Evolutionary conservation across 1,140 invertebrate genomes (phyloP), one percentile per base, ranked within the genome.

Genomic region (Drosophila rufa): DNA sequence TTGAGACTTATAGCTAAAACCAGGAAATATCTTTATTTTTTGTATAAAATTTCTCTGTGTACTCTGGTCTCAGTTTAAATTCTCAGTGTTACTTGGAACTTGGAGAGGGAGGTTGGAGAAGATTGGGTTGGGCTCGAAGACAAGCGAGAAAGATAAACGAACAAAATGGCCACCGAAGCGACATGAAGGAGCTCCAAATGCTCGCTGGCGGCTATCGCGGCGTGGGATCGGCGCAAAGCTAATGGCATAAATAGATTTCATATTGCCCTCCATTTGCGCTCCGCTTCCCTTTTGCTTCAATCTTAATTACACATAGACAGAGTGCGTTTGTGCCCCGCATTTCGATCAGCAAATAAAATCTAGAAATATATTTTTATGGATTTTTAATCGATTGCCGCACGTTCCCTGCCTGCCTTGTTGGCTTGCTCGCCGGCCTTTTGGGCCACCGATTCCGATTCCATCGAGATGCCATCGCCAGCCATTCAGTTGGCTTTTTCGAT

Each of bases 361-460:
- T 90, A 90, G 86, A 91, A 90, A 90, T 90, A 91, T 90, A 90
- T 85, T 90, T 90, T 90, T 90, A 90, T 90, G 85, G 85, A 90
- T 91, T 90, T 90, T 90, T 91, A 90, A 90, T 90, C 85, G 85
- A 90, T 90, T 90, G 85, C 79, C 81, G 81, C 59, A 69, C 57
- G 75, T 58, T 77, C 65, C 12, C 36, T 36, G 36, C 7, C 3
- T 46, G 53, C 30, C 55, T 65, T 36, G 67, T 65, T 46, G 45
- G 15, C 50, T 43, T 14, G 47, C 48, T 47, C 48, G 48, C 27
- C 56, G 60, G 73, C 61, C 53, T 59, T 68, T 80, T 71, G 61
- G 66, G 58, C 71, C 62, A 71, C 11, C 51, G 51, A 79, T 68
- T 64, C 1, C 57, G 47, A 61, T 77, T 75, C 71, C 43, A 73